phyloP scores from a whole-genome alignment of 2,888 invertebrate genomes.

The Isoperla grammatica region DNA sequence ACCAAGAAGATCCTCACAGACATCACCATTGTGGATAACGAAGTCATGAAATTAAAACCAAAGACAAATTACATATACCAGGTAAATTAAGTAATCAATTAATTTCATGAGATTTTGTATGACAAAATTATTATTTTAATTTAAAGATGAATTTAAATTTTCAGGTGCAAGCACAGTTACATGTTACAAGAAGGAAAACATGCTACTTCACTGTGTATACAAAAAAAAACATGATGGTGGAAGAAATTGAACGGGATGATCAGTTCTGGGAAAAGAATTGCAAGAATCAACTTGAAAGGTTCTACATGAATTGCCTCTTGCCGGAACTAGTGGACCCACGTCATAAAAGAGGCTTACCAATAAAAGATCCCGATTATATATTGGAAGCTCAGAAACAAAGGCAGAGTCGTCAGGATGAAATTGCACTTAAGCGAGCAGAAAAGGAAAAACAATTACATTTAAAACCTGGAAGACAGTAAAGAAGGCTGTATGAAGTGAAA shows the following conservation, averaged over 20 bases:
- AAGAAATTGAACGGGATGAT: constrained; percentile 12
- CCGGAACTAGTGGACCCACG: constrained; percentile 15
- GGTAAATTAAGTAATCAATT: too few relatives aligned
- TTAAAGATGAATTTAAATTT: too few relatives aligned
- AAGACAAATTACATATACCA: not conserved
- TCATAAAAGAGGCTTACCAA: not conserved
- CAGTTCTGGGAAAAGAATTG: constrained; percentile 14
- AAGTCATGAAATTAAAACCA: not conserved
- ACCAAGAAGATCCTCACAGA: not conserved
- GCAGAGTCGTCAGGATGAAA: too few relatives aligned
- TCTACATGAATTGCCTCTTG: constrained; percentile 15
- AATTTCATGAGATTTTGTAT: too few relatives aligned
- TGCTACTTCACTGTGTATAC: constrained; percentile 14
- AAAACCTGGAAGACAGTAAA: too few relatives aligned
- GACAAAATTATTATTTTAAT: too few relatives aligned
- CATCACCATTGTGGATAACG: not conserved
- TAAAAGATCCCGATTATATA: too few relatives aligned
- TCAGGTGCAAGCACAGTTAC: constrained; percentile 20
- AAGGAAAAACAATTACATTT: too few relatives aligned
- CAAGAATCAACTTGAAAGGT: constrained; percentile 6
- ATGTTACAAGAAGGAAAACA: constrained; percentile 9
- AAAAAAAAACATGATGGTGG: not conserved
- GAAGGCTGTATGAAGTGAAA: too few relatives aligned
- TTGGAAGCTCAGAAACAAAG: too few relatives aligned
- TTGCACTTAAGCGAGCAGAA: too few relatives aligned